Evolutionary conservation across 2,113 vertebrate species (phyloP).

Genomic region (Laticauda colubrina): DNA sequence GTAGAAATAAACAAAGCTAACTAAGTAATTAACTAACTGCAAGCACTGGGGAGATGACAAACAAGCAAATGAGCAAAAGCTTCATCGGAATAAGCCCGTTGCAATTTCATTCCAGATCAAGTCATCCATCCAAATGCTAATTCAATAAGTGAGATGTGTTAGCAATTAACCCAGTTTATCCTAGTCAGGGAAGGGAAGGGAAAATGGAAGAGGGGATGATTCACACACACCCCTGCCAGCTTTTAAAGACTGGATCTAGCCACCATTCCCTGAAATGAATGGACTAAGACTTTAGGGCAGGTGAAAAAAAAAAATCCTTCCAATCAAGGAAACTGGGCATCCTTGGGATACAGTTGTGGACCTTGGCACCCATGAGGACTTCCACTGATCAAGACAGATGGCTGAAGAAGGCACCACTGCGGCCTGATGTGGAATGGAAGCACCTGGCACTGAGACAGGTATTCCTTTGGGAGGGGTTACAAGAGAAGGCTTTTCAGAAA

Average conservation of each 20-base stretch:
- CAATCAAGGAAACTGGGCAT: background rate
- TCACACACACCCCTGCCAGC: background rate
- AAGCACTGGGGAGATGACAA: background rate
- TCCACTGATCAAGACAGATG: background rate
- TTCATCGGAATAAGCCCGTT: background rate
- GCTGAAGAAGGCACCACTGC: background rate
- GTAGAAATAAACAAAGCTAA: background rate
- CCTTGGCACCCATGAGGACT: background rate
- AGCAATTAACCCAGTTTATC: background rate
- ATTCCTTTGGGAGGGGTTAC: background rate
- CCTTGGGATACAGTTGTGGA: background rate
- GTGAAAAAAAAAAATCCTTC: background rate
- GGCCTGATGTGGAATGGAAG: background rate
- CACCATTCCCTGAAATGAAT: background rate
- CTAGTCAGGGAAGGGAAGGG: background rate
- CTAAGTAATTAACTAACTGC: background rate
- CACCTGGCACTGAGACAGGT: background rate
- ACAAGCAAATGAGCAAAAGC: background rate
- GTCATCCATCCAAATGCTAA: background rate
- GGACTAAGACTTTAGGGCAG: background rate
- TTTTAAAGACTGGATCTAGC: background rate
- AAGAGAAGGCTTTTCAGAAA: background rate
- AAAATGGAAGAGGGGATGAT: background rate
- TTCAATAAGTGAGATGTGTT: background rate
- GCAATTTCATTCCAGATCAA: background rate